phyloP scores from a whole-genome alignment of 2,888 invertebrate genomes.

The Luperina nickerlii region DNA sequence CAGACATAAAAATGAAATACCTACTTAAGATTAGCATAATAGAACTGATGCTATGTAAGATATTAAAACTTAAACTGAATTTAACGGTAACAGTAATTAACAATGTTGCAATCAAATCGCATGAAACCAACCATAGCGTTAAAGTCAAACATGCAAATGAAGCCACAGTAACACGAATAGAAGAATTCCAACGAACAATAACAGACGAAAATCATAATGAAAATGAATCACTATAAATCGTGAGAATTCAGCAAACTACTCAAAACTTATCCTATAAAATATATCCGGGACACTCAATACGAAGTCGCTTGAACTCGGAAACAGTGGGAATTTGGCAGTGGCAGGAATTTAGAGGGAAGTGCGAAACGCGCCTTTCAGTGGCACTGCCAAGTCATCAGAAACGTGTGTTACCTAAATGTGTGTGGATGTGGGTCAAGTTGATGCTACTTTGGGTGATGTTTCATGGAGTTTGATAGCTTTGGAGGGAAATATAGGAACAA shows the following conservation, averaged over 20 bases:
- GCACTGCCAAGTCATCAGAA: slow-evolving; percentile 73
- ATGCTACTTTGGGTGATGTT: slow-evolving; percentile 21
- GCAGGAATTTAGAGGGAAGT: slow-evolving; percentile 55
- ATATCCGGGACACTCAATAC: slow-evolving; percentile 64
- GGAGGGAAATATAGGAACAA: not conserved
- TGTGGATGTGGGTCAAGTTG: slow-evolving; percentile 42
- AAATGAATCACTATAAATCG: slow-evolving; percentile 58
- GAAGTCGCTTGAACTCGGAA: slow-evolving; percentile 63
- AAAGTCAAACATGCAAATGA: slow-evolving; percentile 10
- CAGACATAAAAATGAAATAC: not conserved
- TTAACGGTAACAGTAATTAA: not conserved
- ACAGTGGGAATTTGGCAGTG: slow-evolving; percentile 74
- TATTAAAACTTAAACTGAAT: not conserved
- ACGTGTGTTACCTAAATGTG: slow-evolving; percentile 61
- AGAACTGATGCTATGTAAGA: not conserved
- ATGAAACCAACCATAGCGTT: slow-evolving; percentile 3
- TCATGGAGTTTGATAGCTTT: slow-evolving; percentile 3
- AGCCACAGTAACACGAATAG: slow-evolving; percentile 5
- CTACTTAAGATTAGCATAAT: too few relatives aligned
- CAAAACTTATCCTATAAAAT: slow-evolving; percentile 73
- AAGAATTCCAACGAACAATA: slow-evolving; percentile 38
- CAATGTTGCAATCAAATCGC: slow-evolving; percentile 1
- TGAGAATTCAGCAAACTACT: slow-evolving; percentile 50
- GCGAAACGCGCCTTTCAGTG: slow-evolving; percentile 66
- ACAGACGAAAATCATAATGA: slow-evolving; percentile 43